phyloP scores from a whole-genome alignment of 1,140 invertebrate genomes.

The Tribolium madens region DNA sequence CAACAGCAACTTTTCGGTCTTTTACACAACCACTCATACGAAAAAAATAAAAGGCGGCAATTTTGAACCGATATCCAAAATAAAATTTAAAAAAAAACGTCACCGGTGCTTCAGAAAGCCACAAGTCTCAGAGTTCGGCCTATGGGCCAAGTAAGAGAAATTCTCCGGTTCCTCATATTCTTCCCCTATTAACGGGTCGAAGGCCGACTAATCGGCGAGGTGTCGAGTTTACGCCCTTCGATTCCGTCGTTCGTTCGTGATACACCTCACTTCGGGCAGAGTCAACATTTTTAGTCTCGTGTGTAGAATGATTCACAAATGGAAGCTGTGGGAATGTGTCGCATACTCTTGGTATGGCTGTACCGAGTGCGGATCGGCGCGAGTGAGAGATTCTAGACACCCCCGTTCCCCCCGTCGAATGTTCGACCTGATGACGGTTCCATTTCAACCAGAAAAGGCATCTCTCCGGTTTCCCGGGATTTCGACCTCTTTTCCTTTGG shows the following conservation, averaged over 20 bases:
- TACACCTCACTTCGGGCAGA: slow-evolving; percentile 21
- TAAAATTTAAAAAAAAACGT: neutral
- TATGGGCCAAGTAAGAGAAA: neutral
- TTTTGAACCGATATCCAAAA: too few relatives aligned
- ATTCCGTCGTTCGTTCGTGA: neutral
- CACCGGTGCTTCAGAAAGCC: too few relatives aligned
- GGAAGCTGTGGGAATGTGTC: slow-evolving; percentile 60
- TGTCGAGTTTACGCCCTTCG: slow-evolving; percentile 34
- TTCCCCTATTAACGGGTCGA: neutral
- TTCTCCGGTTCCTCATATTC: too few relatives aligned
- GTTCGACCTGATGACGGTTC: slow-evolving; percentile 60
- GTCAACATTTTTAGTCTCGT: slow-evolving; percentile 60
- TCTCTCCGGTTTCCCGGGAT: slow-evolving; percentile 48
- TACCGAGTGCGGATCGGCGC: slow-evolving; percentile 58
- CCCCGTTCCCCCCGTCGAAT: slow-evolving; percentile 47
- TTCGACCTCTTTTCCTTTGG: slow-evolving; percentile 17
- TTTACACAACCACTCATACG: neutral
- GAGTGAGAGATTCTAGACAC: slow-evolving; percentile 60
- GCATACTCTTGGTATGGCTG: slow-evolving; percentile 60
- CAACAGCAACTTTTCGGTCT: neutral
- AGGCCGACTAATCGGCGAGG: neutral
- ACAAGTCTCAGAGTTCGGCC: too few relatives aligned
- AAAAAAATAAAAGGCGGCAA: slow-evolving; percentile 6
- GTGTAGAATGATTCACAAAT: slow-evolving; percentile 55
- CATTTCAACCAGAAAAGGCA: slow-evolving; percentile 54